Percentiles rank a stretch among this genome's conserved stretches.
Evolutionary conservation across 2,888 invertebrate genomes (phyloP).

Genomic region (Cryptops parisi): DNA sequence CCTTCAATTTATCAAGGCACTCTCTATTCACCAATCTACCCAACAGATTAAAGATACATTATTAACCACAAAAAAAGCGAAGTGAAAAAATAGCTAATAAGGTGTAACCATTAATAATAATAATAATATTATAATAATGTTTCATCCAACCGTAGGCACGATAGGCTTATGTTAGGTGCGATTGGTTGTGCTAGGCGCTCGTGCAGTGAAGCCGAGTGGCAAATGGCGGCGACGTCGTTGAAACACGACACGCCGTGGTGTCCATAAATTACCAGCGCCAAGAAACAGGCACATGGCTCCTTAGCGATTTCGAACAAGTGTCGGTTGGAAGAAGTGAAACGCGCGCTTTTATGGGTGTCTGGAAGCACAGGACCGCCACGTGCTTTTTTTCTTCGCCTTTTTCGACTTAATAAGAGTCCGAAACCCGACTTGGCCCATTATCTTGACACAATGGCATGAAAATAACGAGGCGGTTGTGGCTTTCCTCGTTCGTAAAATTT

Average conservation of each 20-base stretch:
- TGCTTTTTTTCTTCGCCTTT: neutral
- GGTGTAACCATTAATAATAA: no score
- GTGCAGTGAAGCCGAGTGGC: no score
- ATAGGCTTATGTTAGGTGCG: no score
- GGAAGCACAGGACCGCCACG: neutral
- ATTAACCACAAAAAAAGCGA: no score
- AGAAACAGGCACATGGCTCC: neutral
- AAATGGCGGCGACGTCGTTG: neutral
- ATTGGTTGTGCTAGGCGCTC: no score
- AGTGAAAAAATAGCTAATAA: no score
- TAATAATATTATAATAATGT: no score
- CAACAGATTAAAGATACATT: no score
- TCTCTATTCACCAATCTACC: no score
- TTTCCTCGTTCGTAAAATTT: neutral
- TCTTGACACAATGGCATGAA: neutral
- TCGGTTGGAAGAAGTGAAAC: neutral
- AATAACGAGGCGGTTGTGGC: neutral
- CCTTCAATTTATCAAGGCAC: no score
- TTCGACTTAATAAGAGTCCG: neutral
- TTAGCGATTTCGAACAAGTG: neutral
- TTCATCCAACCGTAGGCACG: no score
- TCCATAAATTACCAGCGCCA: neutral
- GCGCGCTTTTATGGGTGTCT: neutral
- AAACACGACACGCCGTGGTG: neutral
- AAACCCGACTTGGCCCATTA: neutral